Evolutionary conservation across 1,140 invertebrate species (phyloP).

Genomic region (Drosophila seguyi): DNA sequence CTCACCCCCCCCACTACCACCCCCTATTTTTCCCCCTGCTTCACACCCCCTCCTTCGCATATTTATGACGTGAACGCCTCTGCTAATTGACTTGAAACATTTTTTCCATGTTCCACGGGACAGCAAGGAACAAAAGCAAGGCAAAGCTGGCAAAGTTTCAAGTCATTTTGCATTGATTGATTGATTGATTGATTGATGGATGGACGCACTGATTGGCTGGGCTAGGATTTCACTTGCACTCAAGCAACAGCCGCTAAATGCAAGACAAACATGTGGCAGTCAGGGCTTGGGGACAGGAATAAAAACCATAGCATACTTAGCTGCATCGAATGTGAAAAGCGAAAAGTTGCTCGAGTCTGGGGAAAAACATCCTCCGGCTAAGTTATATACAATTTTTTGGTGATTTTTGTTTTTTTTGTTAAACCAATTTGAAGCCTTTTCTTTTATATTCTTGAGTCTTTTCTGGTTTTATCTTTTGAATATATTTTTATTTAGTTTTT

Average conservation of each 20-base stretch:
- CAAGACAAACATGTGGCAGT: conserved; percentile 14
- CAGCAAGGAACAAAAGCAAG: conserved; percentile 8
- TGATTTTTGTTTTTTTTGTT: neutral
- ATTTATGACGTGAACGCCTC: conserved; percentile 33
- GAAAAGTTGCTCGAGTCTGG: conserved; percentile 2
- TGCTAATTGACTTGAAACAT: conserved; percentile 50
- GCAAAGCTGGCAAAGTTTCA: conserved; percentile 23
- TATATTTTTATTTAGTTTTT: too few relatives aligned
- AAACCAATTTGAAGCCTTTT: too few relatives aligned
- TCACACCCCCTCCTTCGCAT: neutral
- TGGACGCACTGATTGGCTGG: conserved; percentile 34
- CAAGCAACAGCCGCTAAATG: conserved; percentile 31
- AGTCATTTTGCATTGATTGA: conserved; percentile 56
- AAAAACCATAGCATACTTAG: conserved; percentile 63
- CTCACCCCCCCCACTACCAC: neutral
- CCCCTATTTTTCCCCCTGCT: neutral
- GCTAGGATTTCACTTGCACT: conserved; percentile 48
- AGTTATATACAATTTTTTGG: neutral
- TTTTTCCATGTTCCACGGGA: conserved; percentile 19
- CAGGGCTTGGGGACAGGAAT: neutral
- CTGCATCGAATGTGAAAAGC: conserved; percentile 51
- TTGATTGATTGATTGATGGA: conserved; percentile 15
- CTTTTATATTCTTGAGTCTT: neutral
- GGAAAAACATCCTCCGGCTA: neutral
- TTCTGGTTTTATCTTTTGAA: too few relatives aligned